Conservation (phyloP, 30 jellyfish, hydroid and myxozoan species). For the Hydractinia echinata region DNA sequence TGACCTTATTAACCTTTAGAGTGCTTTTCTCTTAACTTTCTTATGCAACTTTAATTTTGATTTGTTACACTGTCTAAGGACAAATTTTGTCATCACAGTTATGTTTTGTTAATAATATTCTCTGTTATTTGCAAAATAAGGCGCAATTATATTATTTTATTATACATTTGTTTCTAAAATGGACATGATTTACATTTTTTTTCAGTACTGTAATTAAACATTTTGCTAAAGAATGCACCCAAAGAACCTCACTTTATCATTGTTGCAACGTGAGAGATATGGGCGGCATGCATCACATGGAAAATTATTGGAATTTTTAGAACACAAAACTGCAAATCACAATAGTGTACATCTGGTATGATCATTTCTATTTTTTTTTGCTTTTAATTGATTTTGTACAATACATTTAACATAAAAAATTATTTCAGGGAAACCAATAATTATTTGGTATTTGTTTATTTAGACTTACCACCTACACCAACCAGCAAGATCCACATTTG, state of each 20-base stretch:
- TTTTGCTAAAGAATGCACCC: neutral
- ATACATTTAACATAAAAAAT: neutral
- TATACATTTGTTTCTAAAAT: no score
- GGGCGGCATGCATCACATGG: neutral
- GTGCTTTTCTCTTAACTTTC: no score
- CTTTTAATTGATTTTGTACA: neutral
- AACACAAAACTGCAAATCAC: slow-evolving; percentile 1
- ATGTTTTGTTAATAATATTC: no score
- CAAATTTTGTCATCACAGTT: no score
- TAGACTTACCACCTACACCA: slow-evolving; percentile 5
- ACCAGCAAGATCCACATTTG: slow-evolving; percentile 5
- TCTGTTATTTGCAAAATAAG: no score
- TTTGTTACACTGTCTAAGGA: no score
- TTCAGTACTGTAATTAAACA: neutral
- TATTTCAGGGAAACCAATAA: neutral
- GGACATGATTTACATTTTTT: no score
- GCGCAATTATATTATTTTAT: no score
- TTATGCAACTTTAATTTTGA: no score
- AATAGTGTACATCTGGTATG: slow-evolving; percentile 14
- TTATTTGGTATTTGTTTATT: neutral
- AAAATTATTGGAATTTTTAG: neutral
- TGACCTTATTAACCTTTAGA: no score
- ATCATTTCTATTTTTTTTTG: neutral
- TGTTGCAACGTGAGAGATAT: slow-evolving; percentile 9
- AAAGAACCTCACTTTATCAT: neutral